Conservation (phyloP, 2,797 vertebrate genomes). For the Bradypodion pumilum region DNA sequence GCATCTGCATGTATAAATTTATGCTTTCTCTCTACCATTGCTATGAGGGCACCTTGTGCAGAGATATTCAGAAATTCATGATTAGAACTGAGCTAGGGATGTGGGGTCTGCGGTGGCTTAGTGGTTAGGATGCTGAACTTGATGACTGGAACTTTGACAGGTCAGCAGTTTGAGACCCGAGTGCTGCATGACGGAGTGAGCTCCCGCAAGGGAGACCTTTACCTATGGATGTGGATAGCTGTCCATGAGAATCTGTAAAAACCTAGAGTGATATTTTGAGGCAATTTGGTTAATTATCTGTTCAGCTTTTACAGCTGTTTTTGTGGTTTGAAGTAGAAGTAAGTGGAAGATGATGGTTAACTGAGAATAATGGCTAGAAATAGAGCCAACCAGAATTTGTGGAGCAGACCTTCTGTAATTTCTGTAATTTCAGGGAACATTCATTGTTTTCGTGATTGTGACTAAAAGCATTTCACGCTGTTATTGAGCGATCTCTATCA, state of each 20-base stretch:
- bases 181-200: no score
- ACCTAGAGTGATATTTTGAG: constrained; percentile 1
- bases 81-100: constrained; percentile 67
- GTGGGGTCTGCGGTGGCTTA: no score
- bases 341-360: neutral
- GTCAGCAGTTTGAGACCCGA: no score
- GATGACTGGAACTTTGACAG: no score
- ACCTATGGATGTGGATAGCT: constrained; percentile 36
- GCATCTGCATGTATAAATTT: constrained; percentile 75
- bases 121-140: no score
- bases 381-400: neutral
- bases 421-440: neutral
- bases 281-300: neutral
- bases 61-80: constrained; percentile 76
- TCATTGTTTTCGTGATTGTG: neutral
- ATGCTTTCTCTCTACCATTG: constrained; percentile 56
- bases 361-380: neutral
- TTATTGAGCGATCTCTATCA: neutral
- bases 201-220: no score
- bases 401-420: neutral
- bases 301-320: constrained; percentile 21
- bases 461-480: neutral
- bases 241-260: constrained; percentile 45
- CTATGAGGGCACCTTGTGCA: constrained; percentile 76
- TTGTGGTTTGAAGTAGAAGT: neutral